Percentiles rank a stretch among this genome's conserved stretches.
Evolutionary conservation across 2,888 invertebrate species (phyloP).

Genomic region (Hipparchia sbordonii): DNA sequence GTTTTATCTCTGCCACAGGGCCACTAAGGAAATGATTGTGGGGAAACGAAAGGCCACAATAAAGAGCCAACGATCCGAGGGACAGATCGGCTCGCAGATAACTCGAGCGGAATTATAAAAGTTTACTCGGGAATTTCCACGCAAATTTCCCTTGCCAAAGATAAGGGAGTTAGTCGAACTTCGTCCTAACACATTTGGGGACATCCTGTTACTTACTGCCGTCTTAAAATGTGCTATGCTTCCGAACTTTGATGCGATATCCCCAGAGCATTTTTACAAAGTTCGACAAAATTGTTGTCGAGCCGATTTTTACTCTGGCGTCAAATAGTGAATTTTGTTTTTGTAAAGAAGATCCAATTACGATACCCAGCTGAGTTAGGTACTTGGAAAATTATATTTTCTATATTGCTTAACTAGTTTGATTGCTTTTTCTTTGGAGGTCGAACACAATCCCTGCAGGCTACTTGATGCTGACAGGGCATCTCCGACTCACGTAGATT

Average conservation of each 20-base stretch:
- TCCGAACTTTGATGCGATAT: slow-evolving; percentile 1
- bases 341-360: too few relatives aligned
- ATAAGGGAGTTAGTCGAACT: slow-evolving; percentile 23
- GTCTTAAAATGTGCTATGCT: slow-evolving; percentile 1
- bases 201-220: not conserved
- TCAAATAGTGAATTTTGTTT: too few relatives aligned
- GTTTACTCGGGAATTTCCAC: slow-evolving; percentile 39
- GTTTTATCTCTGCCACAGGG: slow-evolving; percentile 71
- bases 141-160: slow-evolving; percentile 24
- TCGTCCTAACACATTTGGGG: slow-evolving; percentile 8
- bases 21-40: slow-evolving; percentile 69
- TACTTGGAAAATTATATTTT: too few relatives aligned
- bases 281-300: too few relatives aligned
- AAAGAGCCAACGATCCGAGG: slow-evolving; percentile 55
- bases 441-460: too few relatives aligned
- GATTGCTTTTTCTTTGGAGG: too few relatives aligned
- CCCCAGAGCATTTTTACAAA: not conserved
- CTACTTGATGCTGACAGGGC: too few relatives aligned
- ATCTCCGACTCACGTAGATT: too few relatives aligned
- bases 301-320: too few relatives aligned
- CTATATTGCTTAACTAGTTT: too few relatives aligned
- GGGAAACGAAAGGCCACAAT: slow-evolving; percentile 65
- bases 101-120: slow-evolving; percentile 48
- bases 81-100: slow-evolving; percentile 54
- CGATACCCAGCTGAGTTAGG: too few relatives aligned